Evolutionary conservation across 1,140 invertebrate species (phyloP).

Genomic region (Leptoteleia sp.): DNA sequence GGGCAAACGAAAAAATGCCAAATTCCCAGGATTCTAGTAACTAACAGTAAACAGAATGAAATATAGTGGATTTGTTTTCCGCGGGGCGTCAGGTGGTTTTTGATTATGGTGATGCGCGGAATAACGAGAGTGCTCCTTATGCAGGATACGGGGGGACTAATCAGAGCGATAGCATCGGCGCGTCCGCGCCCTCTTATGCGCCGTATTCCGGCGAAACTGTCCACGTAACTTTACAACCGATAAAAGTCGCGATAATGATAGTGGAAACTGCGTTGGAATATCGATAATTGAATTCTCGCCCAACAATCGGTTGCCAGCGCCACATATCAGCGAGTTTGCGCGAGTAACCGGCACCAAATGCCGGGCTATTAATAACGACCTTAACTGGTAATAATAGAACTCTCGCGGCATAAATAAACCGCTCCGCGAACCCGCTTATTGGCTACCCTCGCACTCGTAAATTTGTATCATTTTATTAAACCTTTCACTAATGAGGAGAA

Average conservation of each 20-base stretch:
- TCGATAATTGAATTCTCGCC: constrained; percentile 67
- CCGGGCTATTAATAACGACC: constrained; percentile 51
- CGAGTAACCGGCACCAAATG: constrained; percentile 27
- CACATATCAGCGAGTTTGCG: constrained; percentile 62
- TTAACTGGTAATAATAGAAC: constrained; percentile 51
- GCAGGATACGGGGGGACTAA: constrained; percentile 52
- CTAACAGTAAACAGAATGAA: constrained; percentile 42
- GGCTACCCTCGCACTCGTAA: constrained; percentile 13
- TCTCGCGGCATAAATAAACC: constrained; percentile 38
- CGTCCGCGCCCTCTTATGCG: constrained; percentile 39
- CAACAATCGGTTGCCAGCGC: constrained; percentile 56
- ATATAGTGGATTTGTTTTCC: constrained; percentile 25
- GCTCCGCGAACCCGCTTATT: constrained; percentile 5
- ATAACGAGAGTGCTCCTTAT: constrained; percentile 49
- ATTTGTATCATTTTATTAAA: constrained; percentile 34
- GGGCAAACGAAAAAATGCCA: constrained; percentile 28
- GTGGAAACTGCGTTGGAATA: constrained; percentile 59
- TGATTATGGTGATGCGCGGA: constrained; percentile 52
- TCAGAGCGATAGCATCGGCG: constrained; percentile 61
- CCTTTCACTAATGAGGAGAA: constrained; percentile 23
- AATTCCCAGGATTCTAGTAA: constrained; percentile 29
- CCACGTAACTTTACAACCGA: constrained; percentile 64
- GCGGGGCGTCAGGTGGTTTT: constrained; percentile 37
- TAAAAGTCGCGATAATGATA: constrained; percentile 66
- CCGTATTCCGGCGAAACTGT: constrained; percentile 46